Evolutionary conservation across 2,888 invertebrate genomes (phyloP).

Genomic region (Lepidocyrtinus sp.): DNA sequence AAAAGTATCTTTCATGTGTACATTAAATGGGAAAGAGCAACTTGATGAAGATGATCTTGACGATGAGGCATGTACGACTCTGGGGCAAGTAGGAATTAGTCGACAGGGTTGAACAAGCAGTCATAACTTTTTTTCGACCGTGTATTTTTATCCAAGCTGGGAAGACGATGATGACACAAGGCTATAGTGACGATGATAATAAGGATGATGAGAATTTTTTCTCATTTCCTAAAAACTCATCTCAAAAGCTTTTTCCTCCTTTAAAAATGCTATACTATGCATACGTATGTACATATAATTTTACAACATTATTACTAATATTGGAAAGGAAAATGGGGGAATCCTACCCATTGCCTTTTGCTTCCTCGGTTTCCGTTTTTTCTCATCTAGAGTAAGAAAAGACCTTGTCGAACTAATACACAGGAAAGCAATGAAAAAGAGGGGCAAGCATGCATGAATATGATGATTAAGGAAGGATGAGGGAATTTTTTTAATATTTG

Average conservation of each 20-base stretch:
- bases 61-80: slow-evolving; percentile 58
- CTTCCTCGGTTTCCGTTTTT: slow-evolving; percentile 30
- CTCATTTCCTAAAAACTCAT: slow-evolving; percentile 57
- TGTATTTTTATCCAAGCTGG: slow-evolving; percentile 27
- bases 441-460: slow-evolving; percentile 10
- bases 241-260: slow-evolving; percentile 40
- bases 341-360: slow-evolving; percentile 21
- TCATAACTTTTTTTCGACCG: neutral
- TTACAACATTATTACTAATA: slow-evolving; percentile 46
- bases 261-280: neutral
- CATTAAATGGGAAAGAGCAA: neutral
- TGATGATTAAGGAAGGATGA: slow-evolving; percentile 55
- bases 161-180: slow-evolving; percentile 25
- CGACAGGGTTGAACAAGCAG: slow-evolving; percentile 45
- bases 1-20: neutral
- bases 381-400: slow-evolving; percentile 43
- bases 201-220: slow-evolving; percentile 56
- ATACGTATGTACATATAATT: slow-evolving; percentile 1
- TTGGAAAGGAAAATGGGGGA: slow-evolving; percentile 30
- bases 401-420: slow-evolving; percentile 56
- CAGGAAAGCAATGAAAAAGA: slow-evolving; percentile 18
- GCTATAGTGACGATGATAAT: slow-evolving; percentile 44
- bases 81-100: slow-evolving; percentile 58
- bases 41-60: slow-evolving; percentile 41
- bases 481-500: slow-evolving; percentile 69